Evolutionary conservation across 2,113 vertebrate genomes (phyloP).

Genomic region (Romanogobio albipinnatus): DNA sequence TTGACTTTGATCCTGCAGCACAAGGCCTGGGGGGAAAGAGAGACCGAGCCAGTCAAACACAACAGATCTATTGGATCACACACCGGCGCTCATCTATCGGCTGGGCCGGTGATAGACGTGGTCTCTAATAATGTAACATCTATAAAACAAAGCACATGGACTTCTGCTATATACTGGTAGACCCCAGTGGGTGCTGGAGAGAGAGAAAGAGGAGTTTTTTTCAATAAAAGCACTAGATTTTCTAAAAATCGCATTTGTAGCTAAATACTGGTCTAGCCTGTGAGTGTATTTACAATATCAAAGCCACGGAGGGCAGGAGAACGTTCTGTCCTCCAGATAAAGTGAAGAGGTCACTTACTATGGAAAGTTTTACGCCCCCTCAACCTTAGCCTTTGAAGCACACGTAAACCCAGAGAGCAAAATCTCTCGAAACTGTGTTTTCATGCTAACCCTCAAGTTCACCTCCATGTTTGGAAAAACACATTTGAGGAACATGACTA

Average conservation of each 20-base stretch:
- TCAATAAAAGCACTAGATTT: not conserved
- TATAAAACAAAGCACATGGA: constrained; percentile 7
- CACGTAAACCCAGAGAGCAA: not conserved
- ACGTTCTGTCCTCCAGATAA: not conserved
- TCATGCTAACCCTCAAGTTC: not conserved
- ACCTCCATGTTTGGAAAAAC: not conserved
- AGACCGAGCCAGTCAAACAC: constrained; percentile 3
- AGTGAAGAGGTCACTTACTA: not conserved
- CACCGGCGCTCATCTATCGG: constrained; percentile 14
- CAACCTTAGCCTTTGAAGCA: not conserved
- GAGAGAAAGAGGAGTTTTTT: not conserved
- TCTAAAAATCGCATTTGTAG: constrained; percentile 1
- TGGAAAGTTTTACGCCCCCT: constrained; percentile 19
- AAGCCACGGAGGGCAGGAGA: not conserved
- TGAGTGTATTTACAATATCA: not conserved
- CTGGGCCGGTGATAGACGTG: constrained; percentile 7
- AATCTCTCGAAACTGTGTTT: not conserved
- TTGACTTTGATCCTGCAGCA: constrained; percentile 41
- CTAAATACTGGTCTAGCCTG: constrained; percentile 9
- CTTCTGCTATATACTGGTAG: not conserved
- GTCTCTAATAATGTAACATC: constrained; percentile 19
- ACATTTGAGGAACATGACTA: constrained; percentile 7
- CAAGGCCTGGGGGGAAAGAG: constrained; percentile 2
- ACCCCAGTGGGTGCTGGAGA: not conserved
- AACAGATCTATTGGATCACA: constrained; percentile 23